A percentile compares a stretch with the other conserved stretches of the same genome.
Evolutionary conservation across 2,113 vertebrate genomes (phyloP).

Genomic region (Myocastor coypus): DNA sequence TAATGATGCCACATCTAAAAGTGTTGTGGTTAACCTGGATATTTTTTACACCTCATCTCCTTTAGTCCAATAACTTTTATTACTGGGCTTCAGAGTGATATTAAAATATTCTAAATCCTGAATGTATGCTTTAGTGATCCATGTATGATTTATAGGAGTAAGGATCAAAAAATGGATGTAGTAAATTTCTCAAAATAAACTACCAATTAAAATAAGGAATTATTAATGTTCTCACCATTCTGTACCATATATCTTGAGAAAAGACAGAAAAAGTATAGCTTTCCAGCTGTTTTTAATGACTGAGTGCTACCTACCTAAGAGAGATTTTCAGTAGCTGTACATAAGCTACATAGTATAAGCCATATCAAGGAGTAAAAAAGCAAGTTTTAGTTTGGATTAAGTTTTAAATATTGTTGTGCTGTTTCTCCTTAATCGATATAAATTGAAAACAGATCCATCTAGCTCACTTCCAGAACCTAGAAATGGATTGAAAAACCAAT

Average conservation of each 20-base stretch:
- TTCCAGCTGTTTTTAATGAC: conserved; percentile 50
- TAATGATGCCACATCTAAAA: conserved; percentile 61
- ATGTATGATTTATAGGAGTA: conserved; percentile 53
- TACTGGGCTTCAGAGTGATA: conserved; percentile 50
- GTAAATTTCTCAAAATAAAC: conserved; percentile 62
- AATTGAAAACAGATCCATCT: conserved; percentile 75
- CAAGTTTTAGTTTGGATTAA: conserved; percentile 50
- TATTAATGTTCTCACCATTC: conserved; percentile 38
- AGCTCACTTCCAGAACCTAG: conserved; percentile 48
- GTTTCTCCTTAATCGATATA: conserved; percentile 74
- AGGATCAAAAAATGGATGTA: conserved; percentile 6
- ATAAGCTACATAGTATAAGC: background rate
- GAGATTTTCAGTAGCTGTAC: background rate
- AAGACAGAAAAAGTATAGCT: background rate
- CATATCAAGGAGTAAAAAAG: conserved; percentile 30
- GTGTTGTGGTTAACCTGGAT: conserved; percentile 22
- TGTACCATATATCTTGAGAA: background rate
- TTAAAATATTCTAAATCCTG: conserved; percentile 59
- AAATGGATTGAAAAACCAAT: conserved; percentile 67
- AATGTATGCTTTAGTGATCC: background rate
- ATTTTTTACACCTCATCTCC: background rate
- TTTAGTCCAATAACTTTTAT: conserved; percentile 39
- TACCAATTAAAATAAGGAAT: conserved; percentile 57
- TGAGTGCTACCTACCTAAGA: background rate
- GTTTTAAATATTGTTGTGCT: conserved; percentile 71